Conservation (phyloP, 2,797 vertebrate species). For the Sebastolobus altivelis region DNA sequence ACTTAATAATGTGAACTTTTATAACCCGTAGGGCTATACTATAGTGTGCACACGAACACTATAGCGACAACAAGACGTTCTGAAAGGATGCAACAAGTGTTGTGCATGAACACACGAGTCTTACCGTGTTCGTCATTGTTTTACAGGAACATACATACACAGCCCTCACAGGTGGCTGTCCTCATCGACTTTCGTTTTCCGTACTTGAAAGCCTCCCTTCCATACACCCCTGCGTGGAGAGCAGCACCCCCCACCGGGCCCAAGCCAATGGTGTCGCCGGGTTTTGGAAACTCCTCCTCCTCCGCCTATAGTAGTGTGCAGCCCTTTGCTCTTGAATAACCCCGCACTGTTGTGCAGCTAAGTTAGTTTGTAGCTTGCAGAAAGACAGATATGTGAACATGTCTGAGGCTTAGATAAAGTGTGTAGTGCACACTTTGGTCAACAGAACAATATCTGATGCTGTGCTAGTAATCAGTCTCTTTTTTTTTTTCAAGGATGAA, state of each 20-base stretch:
- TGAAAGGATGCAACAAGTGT: neutral
- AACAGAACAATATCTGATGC: neutral
- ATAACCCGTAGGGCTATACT: rapidly evolving
- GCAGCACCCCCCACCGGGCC: neutral
- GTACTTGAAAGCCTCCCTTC: neutral
- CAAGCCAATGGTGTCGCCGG: conserved; percentile 69
- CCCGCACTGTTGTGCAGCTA: neutral
- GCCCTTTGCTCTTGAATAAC: conserved; percentile 39
- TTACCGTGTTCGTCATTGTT: conserved; percentile 66
- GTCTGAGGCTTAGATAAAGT: neutral
- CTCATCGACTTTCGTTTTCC: conserved; percentile 10
- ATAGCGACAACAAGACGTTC: no score
- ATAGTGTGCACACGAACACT: no score
- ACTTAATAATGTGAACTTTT: neutral
- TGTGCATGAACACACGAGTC: neutral
- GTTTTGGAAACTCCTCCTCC: conserved; percentile 73
- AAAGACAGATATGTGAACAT: neutral
- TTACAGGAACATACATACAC: neutral
- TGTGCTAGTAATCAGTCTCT: neutral
- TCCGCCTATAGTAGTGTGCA: neutral
- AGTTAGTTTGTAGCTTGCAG: neutral
- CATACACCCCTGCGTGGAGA: neutral
- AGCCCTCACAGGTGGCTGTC: neutral
- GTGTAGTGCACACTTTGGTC: neutral
- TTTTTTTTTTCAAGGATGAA: neutral